phyloP scores from a whole-genome alignment of 2,113 vertebrate genomes.

The Antennarius striatus region DNA sequence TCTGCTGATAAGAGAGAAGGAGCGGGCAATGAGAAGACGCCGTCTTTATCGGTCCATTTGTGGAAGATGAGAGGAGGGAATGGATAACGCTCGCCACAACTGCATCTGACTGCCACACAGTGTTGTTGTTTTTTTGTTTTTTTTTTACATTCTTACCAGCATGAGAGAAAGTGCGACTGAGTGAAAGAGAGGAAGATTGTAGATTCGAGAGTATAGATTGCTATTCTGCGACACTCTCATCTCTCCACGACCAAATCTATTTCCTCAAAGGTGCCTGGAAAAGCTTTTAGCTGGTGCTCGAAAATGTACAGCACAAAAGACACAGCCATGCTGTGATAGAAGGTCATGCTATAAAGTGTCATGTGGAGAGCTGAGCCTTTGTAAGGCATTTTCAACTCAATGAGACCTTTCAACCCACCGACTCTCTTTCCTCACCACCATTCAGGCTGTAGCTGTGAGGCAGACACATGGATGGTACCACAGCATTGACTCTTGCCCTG shows the following conservation, averaged over 20 bases:
- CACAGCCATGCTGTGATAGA: constrained; percentile 61
- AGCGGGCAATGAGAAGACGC: not conserved
- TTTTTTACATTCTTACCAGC: constrained; percentile 14
- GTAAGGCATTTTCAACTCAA: constrained; percentile 56
- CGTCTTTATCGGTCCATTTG: not conserved
- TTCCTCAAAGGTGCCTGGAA: constrained; percentile 68
- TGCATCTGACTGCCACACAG: constrained; percentile 1
- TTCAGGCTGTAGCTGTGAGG: constrained; percentile 17
- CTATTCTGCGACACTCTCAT: constrained; percentile 63
- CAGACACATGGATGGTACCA: constrained; percentile 9
- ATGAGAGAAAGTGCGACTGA: constrained; percentile 29
- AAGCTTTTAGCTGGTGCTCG: constrained; percentile 70
- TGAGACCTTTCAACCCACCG: constrained; percentile 55
- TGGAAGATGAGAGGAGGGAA: constrained; percentile 1
- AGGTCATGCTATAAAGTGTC: constrained; percentile 71
- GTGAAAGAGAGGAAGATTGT: constrained; percentile 34
- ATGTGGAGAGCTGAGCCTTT: constrained; percentile 64
- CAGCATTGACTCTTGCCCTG: constrained; percentile 15
- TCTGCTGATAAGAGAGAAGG: not conserved
- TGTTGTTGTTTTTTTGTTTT: constrained; percentile 16
- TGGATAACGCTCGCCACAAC: not conserved
- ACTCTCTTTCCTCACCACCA: constrained; percentile 18
- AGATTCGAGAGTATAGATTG: constrained; percentile 63
- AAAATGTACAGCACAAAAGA: constrained; percentile 70
- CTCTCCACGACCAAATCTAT: constrained; percentile 73